phyloP scores from a whole-genome alignment of 1,140 invertebrate species.

The Atta texana region DNA sequence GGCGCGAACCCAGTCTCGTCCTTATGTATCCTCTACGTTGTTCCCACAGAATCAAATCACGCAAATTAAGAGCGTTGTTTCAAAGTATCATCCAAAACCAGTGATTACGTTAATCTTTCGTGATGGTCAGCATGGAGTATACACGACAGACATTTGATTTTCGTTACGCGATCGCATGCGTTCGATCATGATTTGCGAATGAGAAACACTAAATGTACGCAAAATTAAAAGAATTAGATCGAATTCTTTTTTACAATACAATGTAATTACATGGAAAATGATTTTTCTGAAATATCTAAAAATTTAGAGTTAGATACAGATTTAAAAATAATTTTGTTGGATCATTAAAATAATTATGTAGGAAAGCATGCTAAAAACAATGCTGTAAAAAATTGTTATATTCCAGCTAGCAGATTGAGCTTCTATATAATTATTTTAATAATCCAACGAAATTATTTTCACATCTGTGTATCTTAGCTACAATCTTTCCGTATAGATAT shows the following conservation, averaged over 20 bases:
- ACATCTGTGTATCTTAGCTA: too few species aligned
- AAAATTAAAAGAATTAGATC: not conserved
- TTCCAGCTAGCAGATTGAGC: too few species aligned
- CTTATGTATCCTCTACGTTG: slow-evolving; percentile 20
- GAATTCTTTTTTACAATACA: not conserved
- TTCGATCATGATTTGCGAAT: not conserved
- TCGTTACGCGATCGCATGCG: not conserved
- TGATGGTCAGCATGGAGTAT: not conserved
- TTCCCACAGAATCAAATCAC: slow-evolving; percentile 54
- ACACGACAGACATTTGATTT: slow-evolving; percentile 29
- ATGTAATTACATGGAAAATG: not conserved
- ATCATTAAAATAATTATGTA: too few species aligned
- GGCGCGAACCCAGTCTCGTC: slow-evolving; percentile 10
- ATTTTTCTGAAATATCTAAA: too few species aligned
- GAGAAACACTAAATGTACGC: not conserved
- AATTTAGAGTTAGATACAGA: too few species aligned
- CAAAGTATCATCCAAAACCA: slow-evolving; percentile 20
- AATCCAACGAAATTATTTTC: too few species aligned
- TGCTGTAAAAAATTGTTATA: too few species aligned
- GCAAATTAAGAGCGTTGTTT: slow-evolving; percentile 21
- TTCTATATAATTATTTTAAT: too few species aligned
- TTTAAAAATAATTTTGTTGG: too few species aligned
- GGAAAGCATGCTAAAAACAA: too few species aligned
- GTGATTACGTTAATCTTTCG: slow-evolving; percentile 35
- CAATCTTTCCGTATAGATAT: not conserved